Conservation (phyloP, 1,140 invertebrate species). For the Halyomorpha halys region DNA sequence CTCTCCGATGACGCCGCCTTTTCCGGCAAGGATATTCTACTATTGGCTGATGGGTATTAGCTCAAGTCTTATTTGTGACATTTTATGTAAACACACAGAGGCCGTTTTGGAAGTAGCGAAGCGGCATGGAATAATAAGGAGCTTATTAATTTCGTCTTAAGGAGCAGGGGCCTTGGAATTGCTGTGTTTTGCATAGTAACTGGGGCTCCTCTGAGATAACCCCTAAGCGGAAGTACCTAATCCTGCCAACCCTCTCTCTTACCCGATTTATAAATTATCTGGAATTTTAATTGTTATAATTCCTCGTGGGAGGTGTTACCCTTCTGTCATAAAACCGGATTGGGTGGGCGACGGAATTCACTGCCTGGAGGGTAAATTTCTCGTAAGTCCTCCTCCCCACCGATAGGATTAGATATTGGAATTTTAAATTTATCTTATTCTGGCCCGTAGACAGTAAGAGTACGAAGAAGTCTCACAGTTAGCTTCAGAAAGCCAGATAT, state of each 20-base stretch:
- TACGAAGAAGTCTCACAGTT: too few relatives aligned
- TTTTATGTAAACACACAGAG: constrained; percentile 18
- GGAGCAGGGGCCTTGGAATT: constrained; percentile 19
- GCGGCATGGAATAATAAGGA: constrained; percentile 26
- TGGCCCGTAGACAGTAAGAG: too few relatives aligned
- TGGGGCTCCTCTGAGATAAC: constrained; percentile 16
- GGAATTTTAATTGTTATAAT: constrained; percentile 16
- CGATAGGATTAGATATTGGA: too few relatives aligned
- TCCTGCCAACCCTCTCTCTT: constrained; percentile 1
- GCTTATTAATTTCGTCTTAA: constrained; percentile 28
- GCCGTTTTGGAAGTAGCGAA: constrained; percentile 24
- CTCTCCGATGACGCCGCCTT: too few relatives aligned
- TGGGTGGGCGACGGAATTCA: background rate
- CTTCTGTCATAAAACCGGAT: constrained; percentile 16
- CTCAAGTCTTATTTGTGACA: constrained; percentile 22
- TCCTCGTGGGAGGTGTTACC: constrained; percentile 15
- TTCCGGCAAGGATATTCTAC: too few relatives aligned
- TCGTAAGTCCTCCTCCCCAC: too few relatives aligned
- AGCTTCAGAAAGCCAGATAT: too few relatives aligned
- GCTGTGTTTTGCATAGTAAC: constrained; percentile 26
- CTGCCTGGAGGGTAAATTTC: too few relatives aligned
- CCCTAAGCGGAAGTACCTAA: constrained; percentile 17
- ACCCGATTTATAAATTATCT: constrained; percentile 15
- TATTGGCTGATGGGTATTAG: constrained; percentile 23
- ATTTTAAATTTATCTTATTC: too few relatives aligned